phyloP scores from a whole-genome alignment of 2,888 invertebrate species.

The Ormyrus pomaceus region DNA sequence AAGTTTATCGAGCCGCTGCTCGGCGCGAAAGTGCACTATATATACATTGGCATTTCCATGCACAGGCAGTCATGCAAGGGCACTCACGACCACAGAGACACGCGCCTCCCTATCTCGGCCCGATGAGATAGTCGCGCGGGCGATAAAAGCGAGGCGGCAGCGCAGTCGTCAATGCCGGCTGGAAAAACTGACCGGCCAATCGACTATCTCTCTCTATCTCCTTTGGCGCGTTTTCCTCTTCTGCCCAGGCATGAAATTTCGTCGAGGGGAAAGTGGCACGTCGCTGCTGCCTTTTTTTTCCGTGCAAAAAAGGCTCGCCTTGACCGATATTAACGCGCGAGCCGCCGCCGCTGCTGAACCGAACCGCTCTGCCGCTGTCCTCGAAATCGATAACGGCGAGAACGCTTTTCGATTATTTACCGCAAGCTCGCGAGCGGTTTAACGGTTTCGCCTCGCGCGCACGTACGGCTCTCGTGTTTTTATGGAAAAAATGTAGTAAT shows the following conservation, averaged over 20 bases:
- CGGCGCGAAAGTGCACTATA: not conserved
- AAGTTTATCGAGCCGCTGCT: too few relatives aligned
- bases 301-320: constrained; percentile 53
- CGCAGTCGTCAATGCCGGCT: constrained; percentile 48
- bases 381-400: constrained; percentile 47
- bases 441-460: constrained; percentile 30
- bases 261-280: constrained; percentile 4
- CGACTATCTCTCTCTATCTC: constrained; percentile 15
- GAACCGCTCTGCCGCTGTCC: not conserved
- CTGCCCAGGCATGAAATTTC: not conserved
- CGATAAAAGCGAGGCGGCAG: constrained; percentile 58
- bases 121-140: constrained; percentile 59
- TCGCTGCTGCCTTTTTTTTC: too few relatives aligned
- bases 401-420: constrained; percentile 53
- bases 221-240: not conserved
- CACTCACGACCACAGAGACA: not conserved
- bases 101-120: not conserved
- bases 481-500: too few relatives aligned
- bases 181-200: constrained; percentile 48
- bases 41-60: not conserved
- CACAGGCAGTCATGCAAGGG: not conserved
- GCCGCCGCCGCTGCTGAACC: too few relatives aligned
- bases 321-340: constrained; percentile 50
- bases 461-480: not conserved
- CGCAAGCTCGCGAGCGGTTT: constrained; percentile 36